A percentile compares a stretch with the other conserved stretches of the same genome.
phyloP scores from a whole-genome alignment of 2,888 invertebrate genomes.

The Polyommatus iphigenia region DNA sequence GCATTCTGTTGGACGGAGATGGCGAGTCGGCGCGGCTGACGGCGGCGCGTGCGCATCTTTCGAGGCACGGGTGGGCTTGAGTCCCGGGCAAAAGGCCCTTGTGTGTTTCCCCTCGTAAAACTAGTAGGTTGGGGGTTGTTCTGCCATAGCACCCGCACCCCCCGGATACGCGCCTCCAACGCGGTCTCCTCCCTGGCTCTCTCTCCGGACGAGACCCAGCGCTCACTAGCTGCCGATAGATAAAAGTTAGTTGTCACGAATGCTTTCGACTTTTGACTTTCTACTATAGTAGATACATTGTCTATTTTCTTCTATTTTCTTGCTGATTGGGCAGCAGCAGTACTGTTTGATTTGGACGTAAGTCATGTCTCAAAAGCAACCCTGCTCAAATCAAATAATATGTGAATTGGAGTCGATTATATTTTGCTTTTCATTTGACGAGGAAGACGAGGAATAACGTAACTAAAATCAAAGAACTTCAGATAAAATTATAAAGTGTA shows the following conservation, averaged over 20 bases:
- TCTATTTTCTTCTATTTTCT: no score
- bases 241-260: constrained; percentile 56
- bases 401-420: no score
- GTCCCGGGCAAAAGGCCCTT: constrained; percentile 44
- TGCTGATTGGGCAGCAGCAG: no score
- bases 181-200: constrained; percentile 59
- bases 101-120: constrained; percentile 43
- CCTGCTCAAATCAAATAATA: no score
- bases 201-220: constrained; percentile 67
- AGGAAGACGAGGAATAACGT: neutral
- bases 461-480: neutral
- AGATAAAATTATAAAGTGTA: neutral
- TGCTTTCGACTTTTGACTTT: constrained; percentile 24
- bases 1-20: neutral
- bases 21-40: constrained; percentile 59
- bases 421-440: no score
- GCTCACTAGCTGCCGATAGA: constrained; percentile 79
- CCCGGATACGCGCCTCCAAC: constrained; percentile 58
- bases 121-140: constrained; percentile 39
- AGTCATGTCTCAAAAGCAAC: no score
- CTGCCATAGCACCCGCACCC: constrained; percentile 58
- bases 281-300: no score
- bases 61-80: constrained; percentile 58
- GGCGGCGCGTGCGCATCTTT: constrained; percentile 67
- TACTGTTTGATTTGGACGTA: no score